Evolutionary conservation across 1,140 invertebrate species (phyloP).

Genomic region (Papilio aristodemus): DNA sequence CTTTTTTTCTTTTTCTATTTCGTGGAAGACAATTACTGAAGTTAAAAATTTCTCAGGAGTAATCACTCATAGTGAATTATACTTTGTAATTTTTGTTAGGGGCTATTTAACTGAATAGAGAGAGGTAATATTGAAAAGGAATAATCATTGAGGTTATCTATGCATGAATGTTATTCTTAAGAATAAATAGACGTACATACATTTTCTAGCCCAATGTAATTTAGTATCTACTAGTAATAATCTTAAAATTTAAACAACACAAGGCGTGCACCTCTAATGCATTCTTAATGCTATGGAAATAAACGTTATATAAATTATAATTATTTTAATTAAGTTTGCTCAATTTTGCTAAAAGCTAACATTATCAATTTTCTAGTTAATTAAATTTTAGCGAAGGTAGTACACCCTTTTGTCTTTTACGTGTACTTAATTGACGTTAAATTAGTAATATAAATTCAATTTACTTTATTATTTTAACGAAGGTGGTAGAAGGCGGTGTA

Average conservation of each 20-base stretch:
- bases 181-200: no score
- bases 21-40: no score
- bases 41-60: no score
- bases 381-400: conserved; percentile 10
- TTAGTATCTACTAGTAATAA: no score
- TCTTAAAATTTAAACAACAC: neutral
- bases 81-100: no score
- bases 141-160: no score
- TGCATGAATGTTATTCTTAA: no score
- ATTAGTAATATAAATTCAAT: conserved; percentile 15
- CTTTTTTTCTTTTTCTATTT: no score
- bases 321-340: neutral
- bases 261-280: neutral
- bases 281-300: neutral
- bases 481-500: neutral
- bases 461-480: neutral
- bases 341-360: conserved; percentile 3
- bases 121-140: no score
- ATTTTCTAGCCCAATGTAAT: no score
- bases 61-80: no score
- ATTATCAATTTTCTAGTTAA: conserved; percentile 17
- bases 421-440: conserved; percentile 13
- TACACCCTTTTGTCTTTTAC: conserved; percentile 3
- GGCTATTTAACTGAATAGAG: no score
- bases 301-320: neutral